A percentile compares a stretch with the other conserved stretches of the same genome.
These are phyloP conservation scores for Diploscapter pachys DNA, from an alignment of 1,140 invertebrate species.

Conservation along the genomic window DNA sequence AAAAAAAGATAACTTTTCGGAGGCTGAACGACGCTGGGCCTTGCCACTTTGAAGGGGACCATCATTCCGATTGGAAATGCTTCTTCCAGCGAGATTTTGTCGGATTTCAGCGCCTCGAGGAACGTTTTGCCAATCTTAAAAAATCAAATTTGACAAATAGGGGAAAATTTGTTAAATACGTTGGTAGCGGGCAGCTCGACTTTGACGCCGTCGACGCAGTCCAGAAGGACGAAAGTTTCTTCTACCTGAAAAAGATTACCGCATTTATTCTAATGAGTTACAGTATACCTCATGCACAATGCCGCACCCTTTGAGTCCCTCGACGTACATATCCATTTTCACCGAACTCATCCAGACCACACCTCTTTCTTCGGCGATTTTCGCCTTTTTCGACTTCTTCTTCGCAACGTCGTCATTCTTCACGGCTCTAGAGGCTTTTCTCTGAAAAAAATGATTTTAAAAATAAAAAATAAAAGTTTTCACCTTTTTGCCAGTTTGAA, in stretches of 20 bases:
- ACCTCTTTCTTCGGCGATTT: constrained; percentile 16
- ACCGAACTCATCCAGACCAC: constrained; percentile 25
- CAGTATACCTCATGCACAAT: constrained; percentile 42
- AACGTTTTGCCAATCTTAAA: constrained; percentile 40
- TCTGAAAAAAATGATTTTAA: constrained; percentile 31
- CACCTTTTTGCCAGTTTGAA: constrained; percentile 15
- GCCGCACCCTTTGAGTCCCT: constrained; percentile 46
- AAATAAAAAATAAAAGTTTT: not conserved
- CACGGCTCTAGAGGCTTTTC: not conserved
- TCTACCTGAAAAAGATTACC: constrained; percentile 35
- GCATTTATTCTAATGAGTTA: constrained; percentile 23
- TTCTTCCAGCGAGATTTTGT: constrained; percentile 42
- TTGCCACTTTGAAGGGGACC: constrained; percentile 45
- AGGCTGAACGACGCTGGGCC: not conserved
- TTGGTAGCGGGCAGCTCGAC: constrained; percentile 22
- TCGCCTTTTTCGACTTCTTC: constrained; percentile 26
- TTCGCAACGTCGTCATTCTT: constrained; percentile 10
- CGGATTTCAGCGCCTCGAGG: constrained; percentile 26
- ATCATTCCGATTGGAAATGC: constrained; percentile 48
- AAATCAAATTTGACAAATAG: not conserved
- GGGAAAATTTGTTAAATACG: not conserved
- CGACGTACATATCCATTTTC: constrained; percentile 37
- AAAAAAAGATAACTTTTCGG: constrained; percentile 19
- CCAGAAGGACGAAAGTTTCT: constrained; percentile 40
- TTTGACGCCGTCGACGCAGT: constrained; percentile 36